Base-by-base conservation (phyloP, 2,113 vertebrate genomes). In the Myrmecobius fasciatus region DNA sequence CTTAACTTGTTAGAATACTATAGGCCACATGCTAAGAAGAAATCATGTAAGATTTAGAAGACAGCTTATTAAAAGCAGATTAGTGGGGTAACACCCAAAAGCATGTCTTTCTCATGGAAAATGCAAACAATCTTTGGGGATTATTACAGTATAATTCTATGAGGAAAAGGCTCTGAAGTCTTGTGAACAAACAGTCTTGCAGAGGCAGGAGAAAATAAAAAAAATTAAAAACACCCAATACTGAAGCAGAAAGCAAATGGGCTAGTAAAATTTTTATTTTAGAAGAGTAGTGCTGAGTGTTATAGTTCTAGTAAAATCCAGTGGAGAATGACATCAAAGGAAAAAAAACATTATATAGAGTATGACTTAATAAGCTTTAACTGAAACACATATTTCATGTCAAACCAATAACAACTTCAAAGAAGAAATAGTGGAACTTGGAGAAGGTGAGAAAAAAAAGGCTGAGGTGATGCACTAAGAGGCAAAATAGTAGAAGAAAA, bases 241-340 rank as follows among this genome's bases (percentile, higher is more conserved):
- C 89, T 92, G 88, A 94, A 91, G 92, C 54, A 56, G 14, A 96
- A 94, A 46, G 25, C 67, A 96, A 97, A 92, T 14, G 67, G 89
- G 46, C 6, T n/a, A 53, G 31, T 90, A 46, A 96, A 95, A 92
- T 92, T 60, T 94, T 94, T 48, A 48, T 47, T 97, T 92, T 91
- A 91, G 93, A 96, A 91, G 47, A 90, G 67, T 67, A 93, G 26
- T 89, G 67, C 52, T 90, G 36, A 91, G 46, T 94, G 60, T 49
- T 75, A 89, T 25, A 94, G 91, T 47, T 96, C 95, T 54, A 91
- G 53, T 91, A 75, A 83, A 75, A 53, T 83, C 92, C 95, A 92
- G 95, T 94, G 88, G 88, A 83, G 95, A 96, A 67, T 53, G 93
- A 93, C 52, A 95, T 94, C 93, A 92, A 96, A 96, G 91, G 89